Conservation (phyloP, 2,888 invertebrate species). For the Drosophila formosana region DNA sequence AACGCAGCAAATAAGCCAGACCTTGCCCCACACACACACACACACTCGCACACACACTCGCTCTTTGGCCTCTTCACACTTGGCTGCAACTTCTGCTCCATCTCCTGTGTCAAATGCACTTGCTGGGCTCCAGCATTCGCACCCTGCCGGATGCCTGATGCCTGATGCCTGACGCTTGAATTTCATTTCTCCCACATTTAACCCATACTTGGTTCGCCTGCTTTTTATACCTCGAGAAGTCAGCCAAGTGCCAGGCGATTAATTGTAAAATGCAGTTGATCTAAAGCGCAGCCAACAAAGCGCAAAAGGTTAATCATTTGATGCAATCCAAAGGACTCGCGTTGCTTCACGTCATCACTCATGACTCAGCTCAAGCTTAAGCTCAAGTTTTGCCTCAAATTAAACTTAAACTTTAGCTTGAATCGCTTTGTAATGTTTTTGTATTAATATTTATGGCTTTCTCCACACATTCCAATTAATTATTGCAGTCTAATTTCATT, state of each 20-base stretch:
- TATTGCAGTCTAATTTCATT: neutral
- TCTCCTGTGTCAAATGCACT: conserved; percentile 18
- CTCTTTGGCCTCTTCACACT: conserved; percentile 32
- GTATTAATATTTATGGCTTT: neutral
- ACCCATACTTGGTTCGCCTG: conserved; percentile 49
- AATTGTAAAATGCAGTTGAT: conserved; percentile 57
- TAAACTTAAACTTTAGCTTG: neutral
- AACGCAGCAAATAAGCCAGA: neutral
- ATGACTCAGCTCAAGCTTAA: conserved; percentile 4
- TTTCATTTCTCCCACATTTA: conserved; percentile 10
- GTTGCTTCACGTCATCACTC: conserved; percentile 1
- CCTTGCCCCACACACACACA: neutral
- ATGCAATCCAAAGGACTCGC: neutral
- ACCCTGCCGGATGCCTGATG: neutral
- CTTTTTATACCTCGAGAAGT: conserved; percentile 54
- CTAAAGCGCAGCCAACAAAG: conserved; percentile 16
- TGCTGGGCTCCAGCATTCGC: neutral
- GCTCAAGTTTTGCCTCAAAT: neutral
- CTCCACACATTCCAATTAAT: neutral
- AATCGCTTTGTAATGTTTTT: too few relatives aligned
- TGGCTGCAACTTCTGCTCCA: conserved; percentile 28
- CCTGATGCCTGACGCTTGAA: conserved; percentile 11
- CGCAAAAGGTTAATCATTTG: conserved; percentile 28
- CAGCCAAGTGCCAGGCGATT: conserved; percentile 75
- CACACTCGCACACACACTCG: neutral